phyloP scores from a whole-genome alignment of 2,888 invertebrate genomes.

The Tricholauxania praeusta region DNA sequence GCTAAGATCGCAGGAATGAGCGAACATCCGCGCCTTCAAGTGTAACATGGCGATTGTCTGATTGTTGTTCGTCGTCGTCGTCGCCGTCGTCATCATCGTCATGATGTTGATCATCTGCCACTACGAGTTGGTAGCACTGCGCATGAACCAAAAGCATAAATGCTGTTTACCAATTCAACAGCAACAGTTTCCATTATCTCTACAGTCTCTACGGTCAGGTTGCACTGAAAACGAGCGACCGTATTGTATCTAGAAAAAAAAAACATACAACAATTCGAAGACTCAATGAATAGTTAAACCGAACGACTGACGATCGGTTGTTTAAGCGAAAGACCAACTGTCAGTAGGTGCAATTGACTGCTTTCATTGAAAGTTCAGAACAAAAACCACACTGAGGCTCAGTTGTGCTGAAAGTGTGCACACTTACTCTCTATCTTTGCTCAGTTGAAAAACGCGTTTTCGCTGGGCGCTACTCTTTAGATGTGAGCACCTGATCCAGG shows the following conservation, averaged over 20 bases:
- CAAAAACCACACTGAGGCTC: neutral
- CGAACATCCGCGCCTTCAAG: conserved; percentile 23
- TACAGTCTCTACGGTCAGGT: too few relatives aligned
- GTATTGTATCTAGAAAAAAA: too few relatives aligned
- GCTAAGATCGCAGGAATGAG: conserved; percentile 5
- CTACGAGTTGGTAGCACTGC: conserved; percentile 26
- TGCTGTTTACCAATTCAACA: neutral
- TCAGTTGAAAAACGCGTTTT: conserved; percentile 23
- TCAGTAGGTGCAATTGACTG: neutral
- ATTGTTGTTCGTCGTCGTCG: too few relatives aligned
- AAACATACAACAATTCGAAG: neutral
- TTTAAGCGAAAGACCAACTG: too few relatives aligned
- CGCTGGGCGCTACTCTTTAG: neutral
- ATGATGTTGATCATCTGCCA: conserved; percentile 3
- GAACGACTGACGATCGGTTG: neutral
- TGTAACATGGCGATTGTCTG: neutral
- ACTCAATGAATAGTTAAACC: neutral
- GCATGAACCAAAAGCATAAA: conserved; percentile 17
- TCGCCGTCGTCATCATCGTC: neutral
- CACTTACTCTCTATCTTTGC: neutral
- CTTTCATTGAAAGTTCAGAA: neutral
- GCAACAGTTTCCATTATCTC: neutral
- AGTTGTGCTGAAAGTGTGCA: conserved; percentile 14
- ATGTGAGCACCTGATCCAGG: conserved; percentile 28
- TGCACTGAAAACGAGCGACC: too few relatives aligned